Evolutionary conservation across 30 jellyfish, hydroid and myxozoan genomes (phyloP), one percentile per base, ranked within the genome.

Genomic region (Catostylus mosaicus): DNA sequence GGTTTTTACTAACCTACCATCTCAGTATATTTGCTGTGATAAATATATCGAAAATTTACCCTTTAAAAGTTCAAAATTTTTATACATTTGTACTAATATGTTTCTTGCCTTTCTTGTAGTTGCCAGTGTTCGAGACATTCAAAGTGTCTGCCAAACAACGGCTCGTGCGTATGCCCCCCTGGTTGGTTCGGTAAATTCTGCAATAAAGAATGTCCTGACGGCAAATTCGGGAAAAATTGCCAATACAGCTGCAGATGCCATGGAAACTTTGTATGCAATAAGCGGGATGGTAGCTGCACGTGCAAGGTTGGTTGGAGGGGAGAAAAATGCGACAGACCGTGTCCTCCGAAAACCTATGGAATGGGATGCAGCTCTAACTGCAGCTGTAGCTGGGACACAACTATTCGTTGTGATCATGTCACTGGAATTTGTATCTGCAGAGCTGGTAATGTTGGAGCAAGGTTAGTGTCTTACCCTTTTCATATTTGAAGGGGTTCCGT

Each of bases 221-320:
- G 97, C 24, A 63, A 48, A 30, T 93, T 50, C 62, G 98, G 98
- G 20, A n/a, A n/a, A 1, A 72, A 73, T 63, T 93, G 98, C 77
- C 45, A 33, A 6, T 24, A 12, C 24, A 47, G 46, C 24, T 93
- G 98, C 79, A 75, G 48, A 16, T 93, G 98, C 63, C 93, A 84
- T 30, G 83, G 62, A 30, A 81, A 80, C 46, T 79, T 89, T 1
- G 33, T 65, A 7, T 93, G 98, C 78, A 65, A 77, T 81, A 67
- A 85, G 33, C 84, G 52, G 19, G 50, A 73, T 67, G 98, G 98
- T 0, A 35, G 73, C 18, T 93, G 98, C 59, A 14, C 89, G 19
- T 93, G 98, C 67, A 52, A 75, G 32, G 71, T 82, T 27, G 98
- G 98, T 22, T 87, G 77, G 88, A 59, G 16, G 43, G 98, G 98